Conservation (phyloP, 2,797 vertebrate species). For the Bryconaethiops microstoma region DNA sequence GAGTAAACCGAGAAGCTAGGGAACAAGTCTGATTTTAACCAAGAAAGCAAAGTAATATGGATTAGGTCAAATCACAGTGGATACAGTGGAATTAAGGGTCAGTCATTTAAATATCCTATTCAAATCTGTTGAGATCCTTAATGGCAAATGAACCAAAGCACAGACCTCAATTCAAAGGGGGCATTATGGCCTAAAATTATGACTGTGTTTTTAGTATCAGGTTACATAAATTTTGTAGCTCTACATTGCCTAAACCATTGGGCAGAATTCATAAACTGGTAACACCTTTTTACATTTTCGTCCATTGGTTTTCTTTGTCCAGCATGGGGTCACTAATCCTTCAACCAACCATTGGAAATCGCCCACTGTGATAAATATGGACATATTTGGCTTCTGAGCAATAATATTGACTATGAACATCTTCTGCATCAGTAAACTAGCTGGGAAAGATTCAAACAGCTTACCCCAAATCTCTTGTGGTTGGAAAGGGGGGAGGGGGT, state of each 20-base stretch:
- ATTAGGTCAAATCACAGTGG: background rate
- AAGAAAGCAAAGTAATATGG: background rate
- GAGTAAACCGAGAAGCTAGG: slow-evolving; percentile 29
- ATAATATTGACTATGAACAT: too few relatives aligned
- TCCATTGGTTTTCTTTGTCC: too few relatives aligned
- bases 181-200: background rate
- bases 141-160: background rate
- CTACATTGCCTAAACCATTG: background rate
- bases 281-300: too few relatives aligned
- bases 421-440: too few relatives aligned
- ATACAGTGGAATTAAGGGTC: background rate
- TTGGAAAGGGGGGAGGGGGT: background rate
- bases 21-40: slow-evolving; percentile 23
- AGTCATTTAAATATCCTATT: background rate
- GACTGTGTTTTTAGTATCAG: background rate
- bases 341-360: too few relatives aligned
- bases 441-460: too few relatives aligned
- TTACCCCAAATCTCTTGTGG: too few relatives aligned
- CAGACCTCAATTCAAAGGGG: background rate
- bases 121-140: background rate
- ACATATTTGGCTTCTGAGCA: too few relatives aligned
- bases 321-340: too few relatives aligned
- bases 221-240: background rate
- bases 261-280: background rate
- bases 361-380: too few relatives aligned